Base-by-base conservation (phyloP, 2,888 invertebrate species). In the Acleris cristana region DNA sequence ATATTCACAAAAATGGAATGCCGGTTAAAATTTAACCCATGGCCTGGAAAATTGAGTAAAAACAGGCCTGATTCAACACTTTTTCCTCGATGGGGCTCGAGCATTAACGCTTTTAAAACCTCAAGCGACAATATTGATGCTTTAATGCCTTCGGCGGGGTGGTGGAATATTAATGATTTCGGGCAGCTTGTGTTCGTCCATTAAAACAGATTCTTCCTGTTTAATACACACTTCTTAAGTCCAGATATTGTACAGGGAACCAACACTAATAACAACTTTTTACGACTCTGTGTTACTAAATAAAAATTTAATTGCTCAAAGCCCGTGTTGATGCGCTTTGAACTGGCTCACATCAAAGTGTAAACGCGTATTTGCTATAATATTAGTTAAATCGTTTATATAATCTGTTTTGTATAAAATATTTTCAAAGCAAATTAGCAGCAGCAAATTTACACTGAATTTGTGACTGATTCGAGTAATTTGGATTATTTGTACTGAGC, bases 341-440 rank as follows among this genome's bases (percentile, higher is more conserved):
- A 66, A 62, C 65, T 26, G 64, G 21, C 34, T 60, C 55, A 61
- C 61, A 62, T 66, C 61, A 66, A 66, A 66, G 66, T 56, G 45
- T 54, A 23, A 55, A 51, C 18, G 49, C 53, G 23, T 65, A 40
- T 55, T 58, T 58, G 58, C 45, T 57, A 52, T 45, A 57, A 52
- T 66, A 66, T 62, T 57, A 52, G 56, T 53, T 19, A 18, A 57
- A 49, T 54, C 65, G 23, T 66, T 52, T 57, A 66, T 66, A 57
- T 62, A 30, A 34, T 57, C 21, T 63, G 49, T 63, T 55, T 49
- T 23, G 34, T 61, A n/a, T 3, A 34, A 30, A 66, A 66, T 57
- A 62, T 66, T 56, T 66, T 23, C 52, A 44, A 34, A 23, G 45
- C 56, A n/a, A 66, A 61, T 62, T 44, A 61, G 59, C 16, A 30